Evolutionary conservation across 2,797 vertebrate genomes (phyloP).

Genomic region (Peromyscus attwateri): DNA sequence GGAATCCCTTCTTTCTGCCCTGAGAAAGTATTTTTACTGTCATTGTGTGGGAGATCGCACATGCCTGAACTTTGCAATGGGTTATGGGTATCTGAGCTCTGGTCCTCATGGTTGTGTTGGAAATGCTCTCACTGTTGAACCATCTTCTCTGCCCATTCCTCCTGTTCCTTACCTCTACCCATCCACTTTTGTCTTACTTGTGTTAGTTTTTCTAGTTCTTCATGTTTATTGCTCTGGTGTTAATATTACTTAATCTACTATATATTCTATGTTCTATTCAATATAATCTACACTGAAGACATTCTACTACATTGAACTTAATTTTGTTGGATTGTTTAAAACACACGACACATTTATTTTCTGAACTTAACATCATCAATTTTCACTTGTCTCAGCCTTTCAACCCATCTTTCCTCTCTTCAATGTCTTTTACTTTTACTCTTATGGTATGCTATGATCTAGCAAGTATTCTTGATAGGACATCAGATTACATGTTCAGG

Average conservation of each 20-base stretch:
- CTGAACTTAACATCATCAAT: background rate
- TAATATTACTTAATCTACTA: background rate
- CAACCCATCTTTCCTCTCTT: background rate
- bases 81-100: background rate
- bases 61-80: background rate
- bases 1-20: background rate
- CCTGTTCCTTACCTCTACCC: background rate
- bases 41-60: rapidly evolving
- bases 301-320: background rate
- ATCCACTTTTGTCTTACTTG: background rate
- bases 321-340: background rate
- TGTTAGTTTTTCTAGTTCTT: background rate
- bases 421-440: background rate
- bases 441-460: background rate
- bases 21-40: background rate
- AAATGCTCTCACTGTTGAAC: background rate
- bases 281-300: background rate
- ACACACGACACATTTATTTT: background rate
- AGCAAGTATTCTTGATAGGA: background rate
- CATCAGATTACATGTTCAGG: background rate
- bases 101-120: background rate
- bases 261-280: background rate
- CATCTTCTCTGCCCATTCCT: too few relatives aligned
- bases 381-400: background rate
- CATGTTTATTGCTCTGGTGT: background rate